These are phyloP conservation scores for Stegana nigrithorax DNA, from an alignment of 2,888 invertebrate species.

Conservation along the genomic window DNA sequence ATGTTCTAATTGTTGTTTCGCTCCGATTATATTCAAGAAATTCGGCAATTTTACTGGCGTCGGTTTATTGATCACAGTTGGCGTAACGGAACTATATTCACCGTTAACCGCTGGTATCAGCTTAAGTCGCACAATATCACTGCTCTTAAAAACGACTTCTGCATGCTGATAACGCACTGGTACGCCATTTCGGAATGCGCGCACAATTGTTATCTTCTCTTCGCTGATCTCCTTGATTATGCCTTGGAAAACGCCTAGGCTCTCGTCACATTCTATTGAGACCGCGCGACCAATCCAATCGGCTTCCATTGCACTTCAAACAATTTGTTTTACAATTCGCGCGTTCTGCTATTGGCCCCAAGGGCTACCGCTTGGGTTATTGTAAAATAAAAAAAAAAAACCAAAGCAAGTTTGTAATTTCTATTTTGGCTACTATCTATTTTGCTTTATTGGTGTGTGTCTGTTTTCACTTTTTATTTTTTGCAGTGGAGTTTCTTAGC, in stretches of 20 bases:
- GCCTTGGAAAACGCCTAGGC: slow-evolving; percentile 82
- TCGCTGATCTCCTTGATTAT: slow-evolving; percentile 80
- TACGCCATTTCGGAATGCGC: slow-evolving; percentile 85
- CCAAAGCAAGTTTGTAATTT: slow-evolving; percentile 34
- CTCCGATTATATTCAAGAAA: slow-evolving; percentile 56
- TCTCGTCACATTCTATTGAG: slow-evolving; percentile 83
- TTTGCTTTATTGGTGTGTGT: neutral
- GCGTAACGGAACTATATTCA: slow-evolving; percentile 54
- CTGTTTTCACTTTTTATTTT: slow-evolving; percentile 17
- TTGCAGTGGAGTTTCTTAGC: too few species aligned
- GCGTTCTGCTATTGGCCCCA: too few species aligned
- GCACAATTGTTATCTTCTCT: slow-evolving; percentile 78
- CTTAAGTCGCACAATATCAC: slow-evolving; percentile 80
- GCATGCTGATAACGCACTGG: slow-evolving; percentile 70
- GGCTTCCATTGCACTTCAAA: slow-evolving; percentile 45
- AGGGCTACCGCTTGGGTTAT: too few species aligned
- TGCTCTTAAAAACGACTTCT: slow-evolving; percentile 69
- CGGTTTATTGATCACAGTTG: slow-evolving; percentile 67
- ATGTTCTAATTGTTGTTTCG: slow-evolving; percentile 41
- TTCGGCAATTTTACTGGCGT: slow-evolving; percentile 67
- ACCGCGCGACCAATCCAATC: slow-evolving; percentile 80
- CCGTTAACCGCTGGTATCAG: slow-evolving; percentile 77
- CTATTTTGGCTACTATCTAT: slow-evolving; percentile 4
- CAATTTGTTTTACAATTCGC: neutral
- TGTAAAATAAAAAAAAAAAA: neutral